These are phyloP conservation scores for Apistogramma diplotaenia DNA, from an alignment of 2,113 vertebrate genomes.

Conservation along the genomic window DNA sequence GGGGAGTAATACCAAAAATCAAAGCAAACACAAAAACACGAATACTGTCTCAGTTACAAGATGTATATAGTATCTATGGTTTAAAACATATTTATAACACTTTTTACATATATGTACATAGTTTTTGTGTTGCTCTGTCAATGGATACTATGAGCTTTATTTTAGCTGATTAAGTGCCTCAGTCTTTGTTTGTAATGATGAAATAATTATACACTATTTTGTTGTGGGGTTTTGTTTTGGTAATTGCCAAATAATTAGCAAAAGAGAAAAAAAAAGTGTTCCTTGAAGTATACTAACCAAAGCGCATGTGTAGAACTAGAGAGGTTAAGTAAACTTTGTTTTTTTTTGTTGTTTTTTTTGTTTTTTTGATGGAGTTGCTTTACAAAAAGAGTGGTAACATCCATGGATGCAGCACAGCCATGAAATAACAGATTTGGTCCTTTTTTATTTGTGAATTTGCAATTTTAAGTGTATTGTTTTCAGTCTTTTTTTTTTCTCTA, in stretches of 20 bases:
- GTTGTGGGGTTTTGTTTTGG: conserved; percentile 56
- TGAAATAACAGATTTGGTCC: conserved; percentile 47
- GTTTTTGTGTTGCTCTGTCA: conserved; percentile 94
- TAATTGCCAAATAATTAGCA: conserved; percentile 65
- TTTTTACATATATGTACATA: conserved; percentile 99
- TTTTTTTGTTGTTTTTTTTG: too few relatives aligned
- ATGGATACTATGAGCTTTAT: conserved; percentile 79
- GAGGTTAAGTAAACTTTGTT: conserved; percentile 2
- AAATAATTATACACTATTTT: conserved; percentile 69
- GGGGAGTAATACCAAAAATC: conserved; percentile 51
- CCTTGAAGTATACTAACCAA: conserved; percentile 76
- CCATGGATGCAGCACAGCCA: conserved; percentile 48
- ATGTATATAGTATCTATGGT: conserved; percentile 99
- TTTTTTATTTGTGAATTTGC: conserved; percentile 69
- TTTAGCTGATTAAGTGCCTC: conserved; percentile 90
- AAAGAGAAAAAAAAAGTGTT: conserved; percentile 37
- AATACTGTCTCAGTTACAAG: conserved; percentile 90
- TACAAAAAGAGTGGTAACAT: conserved; percentile 60
- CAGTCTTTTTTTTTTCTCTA: conserved; percentile 54
- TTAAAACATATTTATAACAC: conserved; percentile 99
- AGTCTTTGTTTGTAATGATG: conserved; percentile 77
- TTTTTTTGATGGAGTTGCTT: conserved; percentile 54
- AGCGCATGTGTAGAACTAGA: conserved; percentile 74
- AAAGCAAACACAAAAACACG: conserved; percentile 71
- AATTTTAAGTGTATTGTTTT: conserved; percentile 61